These are phyloP conservation scores for Plumapathes pennacea DNA, from an alignment of 92 coral and sea anemone genomes.

Conservation along the genomic window DNA sequence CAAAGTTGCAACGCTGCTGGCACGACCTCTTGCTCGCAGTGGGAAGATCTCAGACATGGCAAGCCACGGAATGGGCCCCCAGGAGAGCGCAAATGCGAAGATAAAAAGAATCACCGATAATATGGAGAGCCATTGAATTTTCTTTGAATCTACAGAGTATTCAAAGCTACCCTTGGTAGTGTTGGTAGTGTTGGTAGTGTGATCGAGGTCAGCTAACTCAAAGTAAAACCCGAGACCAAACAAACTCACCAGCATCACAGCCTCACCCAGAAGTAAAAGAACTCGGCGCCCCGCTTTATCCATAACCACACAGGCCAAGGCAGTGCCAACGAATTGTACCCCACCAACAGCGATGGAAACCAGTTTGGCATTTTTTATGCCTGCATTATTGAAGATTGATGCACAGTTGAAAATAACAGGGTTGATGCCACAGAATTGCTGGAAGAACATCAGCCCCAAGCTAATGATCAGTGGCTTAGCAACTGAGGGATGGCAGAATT, in stretches of 20 bases:
- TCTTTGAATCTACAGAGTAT: slow-evolving; percentile 49
- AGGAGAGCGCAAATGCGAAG: slow-evolving; percentile 64
- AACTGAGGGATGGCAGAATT: slow-evolving; percentile 56
- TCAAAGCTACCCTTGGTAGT: slow-evolving; percentile 3
- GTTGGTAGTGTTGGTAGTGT: slow-evolving; percentile 1
- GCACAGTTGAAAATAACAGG: slow-evolving; percentile 77
- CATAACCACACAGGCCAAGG: slow-evolving; percentile 6
- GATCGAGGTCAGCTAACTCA: no score
- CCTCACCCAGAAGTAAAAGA: not conserved
- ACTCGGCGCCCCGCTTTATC: slow-evolving; percentile 6
- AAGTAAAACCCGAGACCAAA: slow-evolving; percentile 2
- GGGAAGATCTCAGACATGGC: slow-evolving; percentile 90
- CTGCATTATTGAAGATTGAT: slow-evolving; percentile 64
- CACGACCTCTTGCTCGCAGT: slow-evolving; percentile 79
- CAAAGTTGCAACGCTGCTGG: slow-evolving; percentile 74
- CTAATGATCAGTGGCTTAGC: slow-evolving; percentile 70
- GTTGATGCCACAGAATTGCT: slow-evolving; percentile 82
- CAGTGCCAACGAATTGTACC: slow-evolving; percentile 66
- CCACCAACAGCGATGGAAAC: slow-evolving; percentile 63
- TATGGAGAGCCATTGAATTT: slow-evolving; percentile 74
- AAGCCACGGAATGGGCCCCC: slow-evolving; percentile 99
- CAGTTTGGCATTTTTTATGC: slow-evolving; percentile 57
- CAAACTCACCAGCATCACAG: slow-evolving; percentile 1
- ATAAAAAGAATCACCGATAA: slow-evolving; percentile 50
- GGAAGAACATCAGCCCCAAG: slow-evolving; percentile 66